Base-by-base conservation (phyloP, 2,113 vertebrate genomes). In the Petrocephalus zakoni region DNA sequence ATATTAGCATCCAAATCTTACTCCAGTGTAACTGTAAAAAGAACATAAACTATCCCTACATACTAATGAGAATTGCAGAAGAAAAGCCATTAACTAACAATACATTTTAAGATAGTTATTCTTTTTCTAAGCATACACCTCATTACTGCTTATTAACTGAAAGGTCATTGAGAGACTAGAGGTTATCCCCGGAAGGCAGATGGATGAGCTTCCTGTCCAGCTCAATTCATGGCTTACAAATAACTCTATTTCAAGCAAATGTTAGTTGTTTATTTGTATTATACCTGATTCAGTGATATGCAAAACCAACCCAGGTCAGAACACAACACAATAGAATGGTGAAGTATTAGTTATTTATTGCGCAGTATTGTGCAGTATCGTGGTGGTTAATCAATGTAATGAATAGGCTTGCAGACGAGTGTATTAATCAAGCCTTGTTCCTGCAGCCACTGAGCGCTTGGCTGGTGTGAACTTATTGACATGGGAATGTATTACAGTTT, bases 381-480 rank as follows among this genome's bases (percentile, higher is more conserved):
- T 72, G 46, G 58, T 72, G 58, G 86, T 72, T 87, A 72, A 68
- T 72, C 53, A 87, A 87, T 49, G 13, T 87, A 87, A 87, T 87
- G 22, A 72, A 87, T 87, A 37, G 61, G 42, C 37, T 51, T 49
- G 58, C 21, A 34, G 86, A 72, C 29, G 58, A 25, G n/a, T 29
- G 8, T 49, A 87, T 87, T 87, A n/a, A 72, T 87, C 86, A 87
- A 87, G 42, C 78, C 5, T 21, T 17, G 49, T 49, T 55, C 75
- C 52, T 37, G 10, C 34, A 58, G 42, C 34, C 87, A 83, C 37
- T 56, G 34, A 56, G 8, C 58, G 42, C 42, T 72, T 13, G 25
- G 64, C 78, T 37, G 13, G 75, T 88, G 51, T 58, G 42, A 61
- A 88, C n/a, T 37, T 88, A 88, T 83, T 88, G 52, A 83, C 58